Base-by-base conservation (phyloP, 1,140 invertebrate genomes). In the Lethrus apterus region DNA sequence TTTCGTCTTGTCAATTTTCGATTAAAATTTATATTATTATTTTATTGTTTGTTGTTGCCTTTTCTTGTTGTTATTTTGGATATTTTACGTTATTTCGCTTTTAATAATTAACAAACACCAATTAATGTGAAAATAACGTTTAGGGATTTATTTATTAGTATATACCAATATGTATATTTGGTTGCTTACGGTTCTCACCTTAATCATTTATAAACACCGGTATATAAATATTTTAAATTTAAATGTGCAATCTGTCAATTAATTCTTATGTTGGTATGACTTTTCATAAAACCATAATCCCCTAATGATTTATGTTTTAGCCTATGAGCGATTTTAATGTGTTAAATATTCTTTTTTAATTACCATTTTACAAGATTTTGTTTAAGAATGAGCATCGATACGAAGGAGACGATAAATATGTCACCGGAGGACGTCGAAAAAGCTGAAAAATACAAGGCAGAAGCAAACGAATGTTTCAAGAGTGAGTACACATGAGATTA, bases 391-490 rank as follows among this genome's bases (percentile, higher is more conserved):
- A 50, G 46, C 33, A 41, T 38, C 19, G 50, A 59, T 40, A 47
- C 29, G 23, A 40, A 36, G 21, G 43, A 43, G 26, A 48, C 50
- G 26, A 14, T 17, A 17, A 44, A 13, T 14, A 14, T 45, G 15
- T 31, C 62, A 20, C 51, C 62, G 26, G 69, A 75, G 58, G 63
- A 72, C 51, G 59, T 64, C 13, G 59, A 71, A 44, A 68, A 69
- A 59, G 86, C 88, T 7, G 84, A 89, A 68, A 73, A 79, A 58
- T 72, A 81, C 44, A 93, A 93, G 73, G 80, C 86, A 60, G 73
- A 85, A 63, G 89, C 88, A 9, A 93, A 93, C 69, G 76, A 81
- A 58, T 81, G 72, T 65, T 91, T 93, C 64, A 91, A 92, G 78
- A 83, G 89, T 90, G 75, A 72, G 74, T 41, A 21, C 18, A 23